Evolutionary conservation across 2,797 vertebrate genomes (phyloP).

Genomic region (Gadopsis marmoratus): DNA sequence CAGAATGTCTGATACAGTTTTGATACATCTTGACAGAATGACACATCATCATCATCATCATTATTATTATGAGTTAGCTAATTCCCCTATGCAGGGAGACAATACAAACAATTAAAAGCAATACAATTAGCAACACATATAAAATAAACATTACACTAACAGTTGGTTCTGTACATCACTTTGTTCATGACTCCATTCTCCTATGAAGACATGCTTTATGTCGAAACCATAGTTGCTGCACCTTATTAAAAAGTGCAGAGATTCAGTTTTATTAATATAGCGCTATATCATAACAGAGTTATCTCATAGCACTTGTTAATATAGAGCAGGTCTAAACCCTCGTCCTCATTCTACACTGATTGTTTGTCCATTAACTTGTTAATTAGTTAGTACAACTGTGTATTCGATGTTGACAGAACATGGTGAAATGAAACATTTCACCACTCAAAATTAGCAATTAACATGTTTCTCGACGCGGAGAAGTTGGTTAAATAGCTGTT

Average conservation of each 20-base stretch:
- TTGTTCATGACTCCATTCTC: neutral
- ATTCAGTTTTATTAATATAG: no score
- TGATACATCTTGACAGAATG: neutral
- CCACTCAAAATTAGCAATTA: slow-evolving; percentile 3
- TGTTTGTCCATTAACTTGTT: neutral
- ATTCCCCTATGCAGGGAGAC: no score
- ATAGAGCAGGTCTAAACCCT: no score
- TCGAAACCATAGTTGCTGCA: neutral
- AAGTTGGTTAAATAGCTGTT: neutral
- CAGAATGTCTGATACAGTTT: no score
- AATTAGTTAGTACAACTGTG: slow-evolving; percentile 6
- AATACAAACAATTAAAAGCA: no score
- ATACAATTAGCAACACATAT: no score
- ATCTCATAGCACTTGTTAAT: no score
- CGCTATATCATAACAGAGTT: no score
- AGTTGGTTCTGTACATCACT: no score
- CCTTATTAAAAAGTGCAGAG: neutral
- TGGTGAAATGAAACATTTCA: neutral
- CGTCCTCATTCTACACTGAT: neutral
- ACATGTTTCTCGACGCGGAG: neutral
- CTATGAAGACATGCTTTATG: neutral
- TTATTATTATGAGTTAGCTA: no score
- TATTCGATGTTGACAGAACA: slow-evolving; percentile 1
- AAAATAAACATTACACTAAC: no score
- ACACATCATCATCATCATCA: neutral